Percentiles rank a stretch among this genome's conserved stretches.
Conservation (phyloP, 2,113 vertebrate genomes). For the Scalopus aquaticus region DNA sequence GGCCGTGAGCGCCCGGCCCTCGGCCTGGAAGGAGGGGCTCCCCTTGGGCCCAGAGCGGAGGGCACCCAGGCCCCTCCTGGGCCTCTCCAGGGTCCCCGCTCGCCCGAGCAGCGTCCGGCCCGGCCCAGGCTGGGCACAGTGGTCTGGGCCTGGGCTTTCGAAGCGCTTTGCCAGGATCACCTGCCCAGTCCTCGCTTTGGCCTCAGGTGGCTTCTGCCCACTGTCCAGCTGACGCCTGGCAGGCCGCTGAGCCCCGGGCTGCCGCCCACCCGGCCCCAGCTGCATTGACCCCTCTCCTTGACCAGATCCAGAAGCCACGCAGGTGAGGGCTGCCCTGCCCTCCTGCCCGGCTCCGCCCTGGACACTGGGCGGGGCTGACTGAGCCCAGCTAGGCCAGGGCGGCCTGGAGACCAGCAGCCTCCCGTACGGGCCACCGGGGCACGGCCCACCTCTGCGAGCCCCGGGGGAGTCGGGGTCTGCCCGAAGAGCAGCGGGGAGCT, state of each 20-base stretch:
- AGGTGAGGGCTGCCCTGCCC: not conserved
- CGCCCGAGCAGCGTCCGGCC: not conserved
- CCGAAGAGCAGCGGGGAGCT: not conserved
- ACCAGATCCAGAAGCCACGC: not conserved
- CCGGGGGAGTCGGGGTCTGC: not conserved
- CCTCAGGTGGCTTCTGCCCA: not conserved
- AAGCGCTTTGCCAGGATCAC: not conserved
- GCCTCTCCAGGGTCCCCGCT: too few species aligned
- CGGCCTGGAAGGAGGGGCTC: not conserved
- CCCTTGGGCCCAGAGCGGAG: not conserved
- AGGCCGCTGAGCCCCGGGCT: too few species aligned
- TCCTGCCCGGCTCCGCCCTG: not conserved
- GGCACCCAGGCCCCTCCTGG: not conserved
- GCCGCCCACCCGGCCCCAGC: not conserved
- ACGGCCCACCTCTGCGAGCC: not conserved
- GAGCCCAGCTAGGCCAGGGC: not conserved
- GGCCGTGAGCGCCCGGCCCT: not conserved
- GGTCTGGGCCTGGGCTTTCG: not conserved
- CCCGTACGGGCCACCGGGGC: not conserved
- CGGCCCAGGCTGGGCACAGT: too few species aligned
- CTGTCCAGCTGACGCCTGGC: not conserved
- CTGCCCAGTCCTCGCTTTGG: fast-evolving
- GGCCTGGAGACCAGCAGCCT: too few species aligned
- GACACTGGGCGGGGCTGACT: not conserved
- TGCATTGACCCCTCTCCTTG: not conserved